Percentiles rank a stretch among this genome's conserved stretches.
These are phyloP conservation scores for Drosophila repletoides DNA, from an alignment of 1,140 invertebrate genomes.

Conservation along the genomic window DNA sequence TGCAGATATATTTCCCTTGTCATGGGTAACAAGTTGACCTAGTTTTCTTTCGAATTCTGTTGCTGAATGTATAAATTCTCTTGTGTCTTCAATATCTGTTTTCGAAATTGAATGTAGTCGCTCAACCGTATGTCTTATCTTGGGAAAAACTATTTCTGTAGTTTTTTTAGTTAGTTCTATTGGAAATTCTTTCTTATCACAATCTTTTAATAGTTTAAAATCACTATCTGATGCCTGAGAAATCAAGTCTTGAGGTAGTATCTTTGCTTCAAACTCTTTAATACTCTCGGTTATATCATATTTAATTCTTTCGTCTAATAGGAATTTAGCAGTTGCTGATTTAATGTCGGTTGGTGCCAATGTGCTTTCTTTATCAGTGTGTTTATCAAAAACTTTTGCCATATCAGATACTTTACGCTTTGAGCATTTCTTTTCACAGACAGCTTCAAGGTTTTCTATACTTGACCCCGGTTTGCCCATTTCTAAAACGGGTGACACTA, in stretches of 20 bases:
- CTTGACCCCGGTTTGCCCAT: conserved; percentile 26
- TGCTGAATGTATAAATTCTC: conserved; percentile 42
- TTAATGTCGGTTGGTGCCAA: conserved; percentile 21
- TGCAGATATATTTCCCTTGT: background rate
- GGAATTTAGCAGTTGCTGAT: conserved; percentile 42
- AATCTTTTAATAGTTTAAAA: conserved; percentile 32
- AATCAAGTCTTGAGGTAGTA: conserved; percentile 17
- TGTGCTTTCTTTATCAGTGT: background rate
- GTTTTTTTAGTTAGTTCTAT: conserved; percentile 24
- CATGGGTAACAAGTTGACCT: conserved; percentile 27
- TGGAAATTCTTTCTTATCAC: conserved; percentile 63
- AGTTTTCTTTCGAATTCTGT: conserved; percentile 39
- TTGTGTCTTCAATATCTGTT: conserved; percentile 51
- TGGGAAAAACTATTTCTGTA: conserved; percentile 46
- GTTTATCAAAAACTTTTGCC: conserved; percentile 43
- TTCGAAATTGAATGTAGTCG: conserved; percentile 67
- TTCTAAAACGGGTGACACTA: conserved; percentile 37
- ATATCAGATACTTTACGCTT: conserved; percentile 55
- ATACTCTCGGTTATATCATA: conserved; percentile 34
- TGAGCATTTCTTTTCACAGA: conserved; percentile 63
- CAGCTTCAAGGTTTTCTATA: conserved; percentile 51
- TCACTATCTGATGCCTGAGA: conserved; percentile 21
- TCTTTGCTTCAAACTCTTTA: conserved; percentile 36
- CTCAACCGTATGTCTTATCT: conserved; percentile 49
- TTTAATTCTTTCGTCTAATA: conserved; percentile 42